phyloP scores from a whole-genome alignment of 2,113 vertebrate species.

The Tylochromis polylepis region DNA sequence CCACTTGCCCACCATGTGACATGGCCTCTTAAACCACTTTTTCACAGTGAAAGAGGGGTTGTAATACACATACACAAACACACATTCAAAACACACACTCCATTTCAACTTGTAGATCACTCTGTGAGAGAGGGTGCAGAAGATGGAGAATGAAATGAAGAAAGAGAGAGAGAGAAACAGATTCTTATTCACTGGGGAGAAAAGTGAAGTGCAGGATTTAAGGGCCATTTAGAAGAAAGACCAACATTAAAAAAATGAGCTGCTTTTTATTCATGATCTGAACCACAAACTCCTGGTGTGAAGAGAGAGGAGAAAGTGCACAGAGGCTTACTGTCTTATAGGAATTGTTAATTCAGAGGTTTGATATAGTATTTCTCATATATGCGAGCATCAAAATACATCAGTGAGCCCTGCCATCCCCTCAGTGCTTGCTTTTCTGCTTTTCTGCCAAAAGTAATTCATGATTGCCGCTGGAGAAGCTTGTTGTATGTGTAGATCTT shows the following conservation, averaged over 20 bases:
- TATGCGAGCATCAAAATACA: slow-evolving; percentile 10
- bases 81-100: background rate
- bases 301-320: slow-evolving; percentile 26
- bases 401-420: background rate
- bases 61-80: background rate
- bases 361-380: background rate
- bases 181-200: slow-evolving; percentile 36
- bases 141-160: slow-evolving; percentile 8
- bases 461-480: slow-evolving; percentile 20
- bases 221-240: slow-evolving; percentile 49
- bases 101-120: slow-evolving; percentile 41
- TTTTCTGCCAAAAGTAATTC: slow-evolving; percentile 23
- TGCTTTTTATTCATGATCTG: slow-evolving; percentile 58
- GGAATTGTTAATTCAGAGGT: slow-evolving; percentile 40
- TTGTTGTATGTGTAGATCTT: slow-evolving; percentile 28
- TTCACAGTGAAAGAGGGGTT: slow-evolving; percentile 34
- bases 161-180: background rate
- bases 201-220: slow-evolving; percentile 47
- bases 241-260: slow-evolving; percentile 40
- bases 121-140: background rate
- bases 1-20: slow-evolving; percentile 53
- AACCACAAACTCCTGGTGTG: slow-evolving; percentile 22
- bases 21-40: slow-evolving; percentile 62
- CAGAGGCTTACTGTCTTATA: slow-evolving; percentile 28
- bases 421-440: background rate